These are phyloP conservation scores for Nemapogon koenigi DNA, from an alignment of 2,888 invertebrate species.

Conservation along the genomic window DNA sequence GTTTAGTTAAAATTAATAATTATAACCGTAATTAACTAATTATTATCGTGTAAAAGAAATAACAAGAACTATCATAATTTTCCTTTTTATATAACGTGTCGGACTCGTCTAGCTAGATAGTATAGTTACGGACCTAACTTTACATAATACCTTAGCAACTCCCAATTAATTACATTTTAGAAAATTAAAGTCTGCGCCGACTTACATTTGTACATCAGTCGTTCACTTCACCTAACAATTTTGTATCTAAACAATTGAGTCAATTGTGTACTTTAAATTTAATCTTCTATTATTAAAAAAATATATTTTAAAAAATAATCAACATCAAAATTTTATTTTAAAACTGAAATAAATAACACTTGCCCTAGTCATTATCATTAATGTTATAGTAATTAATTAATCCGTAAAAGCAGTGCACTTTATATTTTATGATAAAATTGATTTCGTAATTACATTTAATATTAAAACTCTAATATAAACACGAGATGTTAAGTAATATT, in stretches of 20 bases:
- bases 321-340: slow-evolving; percentile 58
- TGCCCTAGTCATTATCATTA: slow-evolving; percentile 53
- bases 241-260: slow-evolving; percentile 46
- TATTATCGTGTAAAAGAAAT: slow-evolving; percentile 45
- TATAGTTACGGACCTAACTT: no score
- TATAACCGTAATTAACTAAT: slow-evolving; percentile 67
- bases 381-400: slow-evolving; percentile 63
- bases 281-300: slow-evolving; percentile 42
- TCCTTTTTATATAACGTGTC: no score
- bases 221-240: slow-evolving; percentile 60
- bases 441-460: slow-evolving; percentile 57
- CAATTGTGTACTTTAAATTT: slow-evolving; percentile 11
- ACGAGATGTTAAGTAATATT: slow-evolving; percentile 44
- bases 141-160: no score
- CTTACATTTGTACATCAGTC: slow-evolving; percentile 64
- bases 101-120: no score
- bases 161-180: slow-evolving; percentile 56
- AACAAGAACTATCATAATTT: no score
- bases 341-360: slow-evolving; percentile 72
- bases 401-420: slow-evolving; percentile 60
- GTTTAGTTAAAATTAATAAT: slow-evolving; percentile 62
- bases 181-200: slow-evolving; percentile 60
- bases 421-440: slow-evolving; percentile 52
- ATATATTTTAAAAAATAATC: slow-evolving; percentile 59
- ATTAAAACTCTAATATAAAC: slow-evolving; percentile 60